phyloP scores from a whole-genome alignment of 1,140 invertebrate species.

The Pseudomyrmex sp. region DNA sequence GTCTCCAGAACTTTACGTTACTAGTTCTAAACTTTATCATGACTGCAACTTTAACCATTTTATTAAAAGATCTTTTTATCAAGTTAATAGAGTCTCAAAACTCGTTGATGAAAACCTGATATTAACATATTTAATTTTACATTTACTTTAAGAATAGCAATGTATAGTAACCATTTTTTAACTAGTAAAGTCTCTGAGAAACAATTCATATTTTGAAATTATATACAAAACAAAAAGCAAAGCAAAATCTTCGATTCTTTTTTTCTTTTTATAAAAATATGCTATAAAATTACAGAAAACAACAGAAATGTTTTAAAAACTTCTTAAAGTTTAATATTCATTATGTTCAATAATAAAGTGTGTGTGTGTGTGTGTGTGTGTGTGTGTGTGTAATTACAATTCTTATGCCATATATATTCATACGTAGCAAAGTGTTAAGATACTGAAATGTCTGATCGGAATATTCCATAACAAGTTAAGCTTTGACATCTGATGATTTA shows the following conservation, averaged over 20 bases:
- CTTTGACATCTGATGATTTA: slow-evolving; percentile 51
- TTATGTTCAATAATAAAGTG: neutral
- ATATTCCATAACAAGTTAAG: slow-evolving; percentile 39
- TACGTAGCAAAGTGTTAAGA: neutral
- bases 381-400: neutral
- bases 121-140: slow-evolving; percentile 42
- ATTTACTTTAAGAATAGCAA: neutral
- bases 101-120: slow-evolving; percentile 23
- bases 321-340: neutral
- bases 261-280: neutral
- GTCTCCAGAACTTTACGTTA: slow-evolving; percentile 40
- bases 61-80: slow-evolving; percentile 53
- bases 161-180: slow-evolving; percentile 5
- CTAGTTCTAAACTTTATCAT: slow-evolving; percentile 54
- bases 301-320: neutral
- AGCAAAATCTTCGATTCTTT: neutral
- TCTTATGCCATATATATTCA: neutral
- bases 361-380: neutral
- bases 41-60: slow-evolving; percentile 57
- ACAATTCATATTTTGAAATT: neutral
- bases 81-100: slow-evolving; percentile 50
- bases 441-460: slow-evolving; percentile 14
- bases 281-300: neutral
- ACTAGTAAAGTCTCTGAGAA: neutral
- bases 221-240: no score